Base-by-base conservation (phyloP, 2,888 invertebrate species). In the Eutolmus rufibarbis region DNA sequence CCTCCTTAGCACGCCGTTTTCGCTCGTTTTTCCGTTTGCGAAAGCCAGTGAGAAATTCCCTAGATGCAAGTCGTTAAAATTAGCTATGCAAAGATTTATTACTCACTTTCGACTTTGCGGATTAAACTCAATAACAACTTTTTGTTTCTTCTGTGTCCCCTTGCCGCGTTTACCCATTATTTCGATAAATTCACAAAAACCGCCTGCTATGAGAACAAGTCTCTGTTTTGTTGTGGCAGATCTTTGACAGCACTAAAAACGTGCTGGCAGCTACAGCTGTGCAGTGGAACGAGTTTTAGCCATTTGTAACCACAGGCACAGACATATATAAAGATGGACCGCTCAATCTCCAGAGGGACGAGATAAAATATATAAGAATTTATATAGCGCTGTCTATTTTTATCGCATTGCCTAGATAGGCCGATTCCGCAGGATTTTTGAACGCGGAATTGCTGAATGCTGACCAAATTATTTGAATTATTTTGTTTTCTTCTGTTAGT, bases 31-130 rank as follows among this genome's bases (percentile, higher is more conserved):
- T 97, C 89, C 97, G 93, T 93, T 97, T 97, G 77, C 95, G 96
- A 91, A 97, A 97, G 1, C 97, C 97, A 89, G 95, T 95, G 40
- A 97, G 92, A 91, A 96, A 97, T 77, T 97, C 96, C 90, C 97
- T 97, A 88, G 14, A 28, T 34, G 43, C 31, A 46, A 79, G 19
- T 86, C 74, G 82, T 87, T 14, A 43, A 31, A 37, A 28, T 51
- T 4, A 51, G 7, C n/a, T 28, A 12, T 4, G 5, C 4, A 5
- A 19, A 46, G 5, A 9, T 43, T n/a, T 12, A 76, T 23, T 40
- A 91, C 90, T 92, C 92, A 95, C 95, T 93, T 94, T 91, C 95
- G 92, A 89, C 94, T 94, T 12, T 93, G 92, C 89, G 94, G 94
- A 91, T 95, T 94, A 89, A 95, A 95, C 0, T 95, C 94, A 56